A percentile compares a stretch with the other conserved stretches of the same genome.
Conservation (phyloP, 2,113 vertebrate genomes). For the Chinchilla lanigera region DNA sequence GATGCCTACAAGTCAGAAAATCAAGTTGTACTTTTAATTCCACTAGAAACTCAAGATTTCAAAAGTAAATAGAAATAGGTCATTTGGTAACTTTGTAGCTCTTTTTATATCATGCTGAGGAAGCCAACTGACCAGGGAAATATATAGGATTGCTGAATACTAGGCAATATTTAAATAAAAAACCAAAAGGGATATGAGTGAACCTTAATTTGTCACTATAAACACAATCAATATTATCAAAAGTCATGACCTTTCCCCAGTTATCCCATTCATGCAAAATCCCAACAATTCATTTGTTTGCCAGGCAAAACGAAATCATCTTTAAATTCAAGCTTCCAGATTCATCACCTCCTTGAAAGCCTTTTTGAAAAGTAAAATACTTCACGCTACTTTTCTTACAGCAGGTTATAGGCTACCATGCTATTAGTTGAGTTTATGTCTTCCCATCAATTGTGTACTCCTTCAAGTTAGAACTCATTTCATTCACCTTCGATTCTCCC, state of each 20-base stretch:
- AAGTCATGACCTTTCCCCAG: not conserved
- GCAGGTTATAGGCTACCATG: not conserved
- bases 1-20: not conserved
- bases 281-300: not conserved
- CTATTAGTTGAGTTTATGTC: not conserved
- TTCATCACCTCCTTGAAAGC: not conserved
- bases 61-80: not conserved
- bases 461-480: not conserved
- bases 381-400: not conserved
- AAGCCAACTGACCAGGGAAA: not conserved
- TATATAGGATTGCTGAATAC: not conserved
- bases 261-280: not conserved
- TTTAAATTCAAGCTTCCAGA: not conserved
- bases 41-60: not conserved
- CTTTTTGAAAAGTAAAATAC: not conserved
- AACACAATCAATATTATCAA: not conserved
- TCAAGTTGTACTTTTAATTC: not conserved
- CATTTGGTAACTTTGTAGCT: not conserved
- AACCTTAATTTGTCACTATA: not conserved
- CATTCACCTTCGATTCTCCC: not conserved
- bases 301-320: not conserved
- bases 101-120: not conserved
- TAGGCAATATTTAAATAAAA: not conserved
- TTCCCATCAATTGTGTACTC: not conserved
- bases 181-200: not conserved